Conservation (phyloP, 2,113 vertebrate species). For the Atherinomorus stipes region DNA sequence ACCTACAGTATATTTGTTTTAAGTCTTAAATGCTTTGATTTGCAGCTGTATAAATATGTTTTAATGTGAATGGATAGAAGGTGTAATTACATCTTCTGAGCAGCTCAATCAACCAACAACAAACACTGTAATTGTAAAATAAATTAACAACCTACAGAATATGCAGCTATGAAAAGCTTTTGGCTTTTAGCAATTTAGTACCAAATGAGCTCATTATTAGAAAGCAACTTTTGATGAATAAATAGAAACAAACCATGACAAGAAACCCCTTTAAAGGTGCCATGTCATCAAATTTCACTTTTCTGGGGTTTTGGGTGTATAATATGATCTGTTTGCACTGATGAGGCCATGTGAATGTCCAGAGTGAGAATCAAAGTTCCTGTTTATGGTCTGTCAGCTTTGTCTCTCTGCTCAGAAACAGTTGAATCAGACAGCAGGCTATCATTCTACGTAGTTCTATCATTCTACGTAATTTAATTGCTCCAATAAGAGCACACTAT, state of each 20-base stretch:
- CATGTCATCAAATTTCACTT: too few species aligned
- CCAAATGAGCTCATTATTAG: not conserved
- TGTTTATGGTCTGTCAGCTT: too few species aligned
- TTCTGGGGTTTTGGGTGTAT: too few species aligned
- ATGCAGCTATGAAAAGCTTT: not conserved
- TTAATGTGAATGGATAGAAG: conserved; percentile 18
- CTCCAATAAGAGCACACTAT: too few species aligned
- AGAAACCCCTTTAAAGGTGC: not conserved
- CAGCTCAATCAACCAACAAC: not conserved
- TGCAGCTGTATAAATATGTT: conserved; percentile 12
- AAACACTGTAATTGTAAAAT: not conserved
- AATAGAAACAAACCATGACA: conserved; percentile 14
- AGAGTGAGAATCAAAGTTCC: too few species aligned
- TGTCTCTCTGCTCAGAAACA: too few species aligned
- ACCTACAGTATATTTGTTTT: not conserved
- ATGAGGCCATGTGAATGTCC: too few species aligned
- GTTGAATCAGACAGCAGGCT: too few species aligned
- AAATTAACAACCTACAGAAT: not conserved
- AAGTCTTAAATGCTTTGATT: conserved; percentile 20
- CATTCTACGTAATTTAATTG: too few species aligned
- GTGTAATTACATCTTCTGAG: conserved; percentile 6
- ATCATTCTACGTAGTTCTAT: too few species aligned
- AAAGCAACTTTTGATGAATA: conserved; percentile 11
- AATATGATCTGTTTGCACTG: too few species aligned
- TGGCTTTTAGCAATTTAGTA: not conserved